Percentiles rank a stretch among this genome's conserved stretches.
These are phyloP conservation scores for Dexiosoma caninum DNA, from an alignment of 2,888 invertebrate species.

Conservation along the genomic window DNA sequence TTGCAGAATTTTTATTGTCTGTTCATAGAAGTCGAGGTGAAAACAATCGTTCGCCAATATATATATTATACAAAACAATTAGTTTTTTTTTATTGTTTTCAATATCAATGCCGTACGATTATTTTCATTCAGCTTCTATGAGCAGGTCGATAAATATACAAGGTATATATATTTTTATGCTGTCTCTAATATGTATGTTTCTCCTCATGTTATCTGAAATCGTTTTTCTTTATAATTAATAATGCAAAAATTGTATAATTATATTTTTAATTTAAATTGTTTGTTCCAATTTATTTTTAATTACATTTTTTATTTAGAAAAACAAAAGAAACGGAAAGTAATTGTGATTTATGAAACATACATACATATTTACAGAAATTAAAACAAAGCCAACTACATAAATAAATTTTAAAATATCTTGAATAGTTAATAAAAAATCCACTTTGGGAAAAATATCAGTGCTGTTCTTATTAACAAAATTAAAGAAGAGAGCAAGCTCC, in stretches of 20 bases:
- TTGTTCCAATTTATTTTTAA: constrained; percentile 53
- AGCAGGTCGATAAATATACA: no score
- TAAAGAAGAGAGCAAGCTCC: no score
- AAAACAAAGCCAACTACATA: constrained; percentile 39
- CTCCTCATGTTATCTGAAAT: neutral
- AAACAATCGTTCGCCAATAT: no score
- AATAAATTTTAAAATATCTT: constrained; percentile 48
- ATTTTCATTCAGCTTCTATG: no score
- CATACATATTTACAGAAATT: constrained; percentile 51
- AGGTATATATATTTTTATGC: no score
- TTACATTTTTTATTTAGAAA: constrained; percentile 57
- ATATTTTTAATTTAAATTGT: no score
- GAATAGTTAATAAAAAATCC: constrained; percentile 44
- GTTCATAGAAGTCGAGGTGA: no score
- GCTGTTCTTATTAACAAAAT: neutral
- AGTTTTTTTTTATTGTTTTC: no score
- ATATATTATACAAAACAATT: no score
- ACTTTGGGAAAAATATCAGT: constrained; percentile 41
- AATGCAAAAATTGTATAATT: constrained; percentile 53
- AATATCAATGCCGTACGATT: no score
- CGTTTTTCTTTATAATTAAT: constrained; percentile 9
- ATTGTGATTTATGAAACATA: constrained; percentile 72
- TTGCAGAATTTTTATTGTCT: no score
- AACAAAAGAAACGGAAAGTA: constrained; percentile 68
- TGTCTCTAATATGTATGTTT: no score